A percentile compares a stretch with the other conserved stretches of the same genome.
Conservation (phyloP, 2,797 vertebrate species). For the Acridotheres tristis region DNA sequence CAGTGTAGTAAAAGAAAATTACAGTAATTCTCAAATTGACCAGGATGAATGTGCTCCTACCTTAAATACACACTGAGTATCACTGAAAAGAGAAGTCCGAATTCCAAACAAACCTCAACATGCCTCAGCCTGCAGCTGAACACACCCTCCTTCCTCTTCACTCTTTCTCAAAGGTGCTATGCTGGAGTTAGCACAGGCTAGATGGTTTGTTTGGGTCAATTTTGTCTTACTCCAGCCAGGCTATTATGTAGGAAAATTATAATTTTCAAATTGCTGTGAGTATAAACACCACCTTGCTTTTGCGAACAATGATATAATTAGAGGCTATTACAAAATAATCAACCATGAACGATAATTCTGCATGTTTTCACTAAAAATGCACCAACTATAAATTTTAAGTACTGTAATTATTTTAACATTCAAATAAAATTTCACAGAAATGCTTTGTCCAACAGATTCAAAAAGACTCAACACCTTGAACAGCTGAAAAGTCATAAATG, state of each 20-base stretch:
- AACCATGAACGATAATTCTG: constrained; percentile 53
- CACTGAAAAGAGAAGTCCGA: constrained; percentile 55
- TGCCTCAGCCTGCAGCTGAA: constrained; percentile 31
- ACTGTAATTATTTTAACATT: constrained; percentile 51
- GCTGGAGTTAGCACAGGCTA: neutral
- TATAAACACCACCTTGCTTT: constrained; percentile 56
- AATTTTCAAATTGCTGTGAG: constrained; percentile 13
- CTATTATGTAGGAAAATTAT: neutral
- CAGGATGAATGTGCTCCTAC: constrained; percentile 14
- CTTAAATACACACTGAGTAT: constrained; percentile 47
- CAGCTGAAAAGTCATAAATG: neutral
- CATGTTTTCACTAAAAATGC: constrained; percentile 55
- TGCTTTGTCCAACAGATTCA: neutral
- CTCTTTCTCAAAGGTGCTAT: neutral
- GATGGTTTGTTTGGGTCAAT: neutral
- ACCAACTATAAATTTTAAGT: constrained; percentile 52
- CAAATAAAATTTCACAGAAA: neutral
- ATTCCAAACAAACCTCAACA: constrained; percentile 61
- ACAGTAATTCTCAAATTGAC: constrained; percentile 67
- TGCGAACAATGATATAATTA: constrained; percentile 68
- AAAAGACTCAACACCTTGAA: neutral
- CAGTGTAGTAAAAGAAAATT: constrained; percentile 56
- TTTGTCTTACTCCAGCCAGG: neutral
- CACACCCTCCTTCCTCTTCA: neutral
- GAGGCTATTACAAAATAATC: constrained; percentile 47